These are phyloP conservation scores for Pyralis farinalis DNA, from an alignment of 2,888 invertebrate genomes.

Conservation along the genomic window DNA sequence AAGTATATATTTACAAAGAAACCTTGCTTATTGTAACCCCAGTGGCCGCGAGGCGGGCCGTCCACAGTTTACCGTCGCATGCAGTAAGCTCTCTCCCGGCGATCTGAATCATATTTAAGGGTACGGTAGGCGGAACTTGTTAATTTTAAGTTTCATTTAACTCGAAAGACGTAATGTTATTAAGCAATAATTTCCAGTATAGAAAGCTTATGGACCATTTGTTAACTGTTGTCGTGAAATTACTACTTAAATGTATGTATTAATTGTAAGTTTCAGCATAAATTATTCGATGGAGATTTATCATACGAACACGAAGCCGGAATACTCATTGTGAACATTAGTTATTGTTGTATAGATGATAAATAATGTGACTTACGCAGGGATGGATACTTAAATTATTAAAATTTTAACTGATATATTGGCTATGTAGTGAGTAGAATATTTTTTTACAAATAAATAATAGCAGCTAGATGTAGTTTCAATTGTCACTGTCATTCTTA, in stretches of 20 bases:
- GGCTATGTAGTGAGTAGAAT: constrained; percentile 86
- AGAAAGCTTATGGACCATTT: constrained; percentile 72
- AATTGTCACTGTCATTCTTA: too few relatives aligned
- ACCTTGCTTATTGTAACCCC: constrained; percentile 10
- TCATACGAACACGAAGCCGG: constrained; percentile 51
- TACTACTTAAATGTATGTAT: constrained; percentile 50
- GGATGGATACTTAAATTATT: constrained; percentile 82
- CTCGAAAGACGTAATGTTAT: constrained; percentile 35
- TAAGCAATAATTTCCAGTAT: constrained; percentile 60
- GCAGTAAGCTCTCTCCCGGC: constrained; percentile 24
- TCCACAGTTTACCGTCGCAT: constrained; percentile 19
- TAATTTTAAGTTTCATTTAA: constrained; percentile 29
- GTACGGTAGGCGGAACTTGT: constrained; percentile 34
- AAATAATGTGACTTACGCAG: constrained; percentile 82
- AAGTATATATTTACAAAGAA: constrained; percentile 18
- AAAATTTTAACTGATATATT: constrained; percentile 82
- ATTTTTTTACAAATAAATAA: constrained; percentile 87
- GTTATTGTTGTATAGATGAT: constrained; percentile 80
- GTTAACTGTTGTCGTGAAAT: constrained; percentile 56
- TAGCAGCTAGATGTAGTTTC: constrained; percentile 70
- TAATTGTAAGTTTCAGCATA: constrained; percentile 74
- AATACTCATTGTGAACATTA: constrained; percentile 79
- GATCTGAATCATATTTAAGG: constrained; percentile 32
- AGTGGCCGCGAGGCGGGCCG: constrained; percentile 25
- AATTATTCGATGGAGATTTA: constrained; percentile 69